These are phyloP conservation scores for Sakesphorus luctuosus DNA, from an alignment of 2,113 vertebrate species.

Conservation along the genomic window DNA sequence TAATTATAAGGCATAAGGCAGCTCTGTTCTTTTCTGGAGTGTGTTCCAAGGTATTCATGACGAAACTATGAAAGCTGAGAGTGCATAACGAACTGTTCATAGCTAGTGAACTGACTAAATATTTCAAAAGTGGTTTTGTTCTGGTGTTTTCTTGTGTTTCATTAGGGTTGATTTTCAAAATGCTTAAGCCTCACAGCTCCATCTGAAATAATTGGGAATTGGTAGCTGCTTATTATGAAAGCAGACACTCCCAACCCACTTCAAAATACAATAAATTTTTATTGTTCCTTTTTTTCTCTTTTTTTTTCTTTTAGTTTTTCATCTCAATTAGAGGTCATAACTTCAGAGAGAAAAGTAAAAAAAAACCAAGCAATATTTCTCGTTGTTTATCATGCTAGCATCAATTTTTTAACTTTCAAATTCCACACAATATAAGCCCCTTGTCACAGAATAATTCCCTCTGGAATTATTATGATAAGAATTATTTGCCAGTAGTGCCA, in stretches of 20 bases:
- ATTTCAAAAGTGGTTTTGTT: not conserved
- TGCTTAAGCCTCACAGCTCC: not conserved
- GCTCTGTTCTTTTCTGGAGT: not conserved
- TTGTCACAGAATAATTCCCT: constrained; percentile 22
- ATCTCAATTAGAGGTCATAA: not conserved
- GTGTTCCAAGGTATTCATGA: not conserved
- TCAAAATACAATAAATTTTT: not conserved
- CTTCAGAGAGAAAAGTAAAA: not conserved
- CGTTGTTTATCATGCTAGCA: not conserved
- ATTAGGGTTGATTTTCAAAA: not conserved
- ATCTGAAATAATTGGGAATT: not conserved
- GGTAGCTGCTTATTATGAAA: not conserved
- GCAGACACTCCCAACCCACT: not conserved
- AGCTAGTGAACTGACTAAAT: not conserved
- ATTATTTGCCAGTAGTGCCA: not conserved
- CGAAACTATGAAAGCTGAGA: not conserved
- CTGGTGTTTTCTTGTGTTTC: not conserved
- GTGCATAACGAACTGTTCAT: not conserved
- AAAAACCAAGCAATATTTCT: not conserved
- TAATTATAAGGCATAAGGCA: not conserved
- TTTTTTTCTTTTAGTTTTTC: not conserved
- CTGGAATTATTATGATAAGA: constrained; percentile 18
- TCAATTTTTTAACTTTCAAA: not conserved
- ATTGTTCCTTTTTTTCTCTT: not conserved
- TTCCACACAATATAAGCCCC: not conserved